phyloP scores from a whole-genome alignment of 1,140 invertebrate species.

The Uloborus diversus region DNA sequence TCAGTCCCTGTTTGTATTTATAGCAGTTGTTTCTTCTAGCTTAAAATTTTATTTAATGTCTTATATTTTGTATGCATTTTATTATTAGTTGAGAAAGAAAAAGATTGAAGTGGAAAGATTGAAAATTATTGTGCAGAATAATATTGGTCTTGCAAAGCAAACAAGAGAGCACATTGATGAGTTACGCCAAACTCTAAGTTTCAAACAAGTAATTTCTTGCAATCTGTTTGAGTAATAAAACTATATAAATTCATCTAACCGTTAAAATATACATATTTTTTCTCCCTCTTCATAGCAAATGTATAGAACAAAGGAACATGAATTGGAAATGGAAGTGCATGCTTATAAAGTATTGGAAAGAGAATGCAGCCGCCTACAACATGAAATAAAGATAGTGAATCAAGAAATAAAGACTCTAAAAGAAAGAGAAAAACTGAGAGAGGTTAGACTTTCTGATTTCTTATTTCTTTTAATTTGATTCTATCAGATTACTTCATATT shows the following conservation, averaged over 20 bases:
- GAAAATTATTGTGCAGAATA: conserved; percentile 35
- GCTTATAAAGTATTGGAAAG: conserved; percentile 30
- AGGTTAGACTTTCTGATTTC: conserved; percentile 9
- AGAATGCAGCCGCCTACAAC: conserved; percentile 33
- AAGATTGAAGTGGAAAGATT: conserved; percentile 39
- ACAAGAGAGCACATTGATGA: conserved; percentile 28
- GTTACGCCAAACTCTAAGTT: conserved; percentile 32
- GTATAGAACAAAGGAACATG: conserved; percentile 30
- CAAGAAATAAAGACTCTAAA: conserved; percentile 15
- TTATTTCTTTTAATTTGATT: too few relatives aligned
- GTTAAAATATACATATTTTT: not conserved
- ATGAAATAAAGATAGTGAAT: conserved; percentile 29
- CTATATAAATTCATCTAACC: not conserved
- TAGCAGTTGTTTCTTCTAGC: too few relatives aligned
- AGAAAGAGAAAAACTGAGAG: conserved; percentile 14
- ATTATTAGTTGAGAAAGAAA: conserved; percentile 21
- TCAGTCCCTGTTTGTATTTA: too few relatives aligned
- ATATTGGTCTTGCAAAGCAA: conserved; percentile 23
- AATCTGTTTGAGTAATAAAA: not conserved
- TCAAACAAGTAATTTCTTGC: conserved; percentile 20
- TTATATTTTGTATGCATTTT: not conserved
- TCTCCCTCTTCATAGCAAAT: conserved; percentile 15
- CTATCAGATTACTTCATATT: too few relatives aligned
- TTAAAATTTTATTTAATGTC: not conserved
- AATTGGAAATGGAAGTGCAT: conserved; percentile 41